Conservation (phyloP, 2,888 invertebrate species). For the Mylabris sibirica region DNA sequence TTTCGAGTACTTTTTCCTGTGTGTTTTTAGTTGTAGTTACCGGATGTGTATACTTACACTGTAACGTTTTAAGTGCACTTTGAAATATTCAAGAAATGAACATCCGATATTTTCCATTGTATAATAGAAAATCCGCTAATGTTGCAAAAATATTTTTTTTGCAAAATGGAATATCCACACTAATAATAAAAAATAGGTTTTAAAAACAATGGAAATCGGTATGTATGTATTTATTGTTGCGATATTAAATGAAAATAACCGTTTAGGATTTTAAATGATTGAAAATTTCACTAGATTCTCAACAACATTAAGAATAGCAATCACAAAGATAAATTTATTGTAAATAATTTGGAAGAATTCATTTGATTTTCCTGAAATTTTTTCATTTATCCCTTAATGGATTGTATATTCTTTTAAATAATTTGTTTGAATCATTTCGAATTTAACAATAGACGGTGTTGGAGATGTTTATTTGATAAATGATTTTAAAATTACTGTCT, state of each 20-base stretch:
- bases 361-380: background rate
- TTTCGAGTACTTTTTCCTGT: too few species aligned
- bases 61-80: too few species aligned
- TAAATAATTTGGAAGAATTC: background rate
- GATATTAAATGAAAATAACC: background rate
- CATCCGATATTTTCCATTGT: too few species aligned
- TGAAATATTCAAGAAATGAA: too few species aligned
- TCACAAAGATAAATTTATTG: background rate
- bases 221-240: background rate
- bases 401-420: background rate
- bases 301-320: background rate
- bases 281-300: background rate
- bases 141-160: too few species aligned
- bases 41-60: too few species aligned
- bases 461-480: background rate
- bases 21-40: too few species aligned
- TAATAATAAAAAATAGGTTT: background rate
- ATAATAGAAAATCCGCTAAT: too few species aligned
- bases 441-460: conserved; percentile 2
- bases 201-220: background rate
- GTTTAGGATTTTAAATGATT: background rate
- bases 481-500: conserved; percentile 7
- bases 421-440: background rate
- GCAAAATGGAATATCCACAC: too few species aligned
- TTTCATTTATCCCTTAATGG: background rate